Percentiles rank a stretch among this genome's conserved stretches.
phyloP scores from a whole-genome alignment of 2,888 invertebrate genomes.

The Galeruca laticollis region DNA sequence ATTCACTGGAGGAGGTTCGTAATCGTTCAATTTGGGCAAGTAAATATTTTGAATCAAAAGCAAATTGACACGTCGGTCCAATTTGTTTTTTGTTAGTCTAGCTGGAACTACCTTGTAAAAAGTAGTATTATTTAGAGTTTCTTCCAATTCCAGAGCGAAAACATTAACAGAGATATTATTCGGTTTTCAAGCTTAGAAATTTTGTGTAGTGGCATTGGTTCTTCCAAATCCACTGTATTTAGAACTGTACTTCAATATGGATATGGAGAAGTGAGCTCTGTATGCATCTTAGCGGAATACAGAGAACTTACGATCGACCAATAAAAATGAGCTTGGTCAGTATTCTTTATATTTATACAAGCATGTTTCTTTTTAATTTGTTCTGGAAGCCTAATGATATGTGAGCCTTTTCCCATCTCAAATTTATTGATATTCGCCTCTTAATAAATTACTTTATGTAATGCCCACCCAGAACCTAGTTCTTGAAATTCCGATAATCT shows the following conservation, averaged over 20 bases:
- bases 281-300: constrained; percentile 39
- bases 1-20: constrained; percentile 5
- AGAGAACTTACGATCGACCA: constrained; percentile 51
- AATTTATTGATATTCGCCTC: constrained; percentile 50
- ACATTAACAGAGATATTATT: constrained; percentile 49
- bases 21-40: constrained; percentile 19
- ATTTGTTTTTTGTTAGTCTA: constrained; percentile 28
- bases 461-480: constrained; percentile 47
- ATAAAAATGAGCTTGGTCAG: constrained; percentile 49
- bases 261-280: constrained; percentile 41
- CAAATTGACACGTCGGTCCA: constrained; percentile 39
- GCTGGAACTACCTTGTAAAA: constrained; percentile 15
- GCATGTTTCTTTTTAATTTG: constrained; percentile 46
- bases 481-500: constrained; percentile 52
- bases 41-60: constrained; percentile 41
- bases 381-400: constrained; percentile 47
- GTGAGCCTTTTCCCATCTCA: constrained; percentile 41
- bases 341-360: constrained; percentile 51
- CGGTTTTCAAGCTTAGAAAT: constrained; percentile 50
- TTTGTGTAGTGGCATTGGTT: constrained; percentile 42
- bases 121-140: background rate
- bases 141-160: constrained; percentile 28
- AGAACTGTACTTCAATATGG: constrained; percentile 45
- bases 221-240: constrained; percentile 42
- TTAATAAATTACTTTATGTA: constrained; percentile 44